These are phyloP conservation scores for Coenonympha arcania DNA, from an alignment of 2,888 invertebrate genomes.

Conservation along the genomic window DNA sequence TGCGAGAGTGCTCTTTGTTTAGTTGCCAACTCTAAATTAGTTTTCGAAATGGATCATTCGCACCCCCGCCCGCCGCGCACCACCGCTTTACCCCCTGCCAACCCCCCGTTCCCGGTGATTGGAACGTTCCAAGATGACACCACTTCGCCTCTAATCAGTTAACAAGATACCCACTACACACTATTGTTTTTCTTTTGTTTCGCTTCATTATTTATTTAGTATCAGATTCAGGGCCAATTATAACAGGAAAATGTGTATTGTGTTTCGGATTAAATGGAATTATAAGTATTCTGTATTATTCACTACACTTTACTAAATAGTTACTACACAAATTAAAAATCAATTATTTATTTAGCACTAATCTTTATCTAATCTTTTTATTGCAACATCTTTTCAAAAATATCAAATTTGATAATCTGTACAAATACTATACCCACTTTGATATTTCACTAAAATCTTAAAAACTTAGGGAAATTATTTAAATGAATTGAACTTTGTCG, in stretches of 20 bases:
- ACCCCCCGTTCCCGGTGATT: slow-evolving; percentile 60
- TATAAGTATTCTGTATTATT: no score
- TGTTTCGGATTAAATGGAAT: no score
- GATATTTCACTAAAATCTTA: neutral
- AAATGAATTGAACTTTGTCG: slow-evolving; percentile 9
- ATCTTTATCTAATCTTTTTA: no score
- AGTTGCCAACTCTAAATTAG: slow-evolving; percentile 76
- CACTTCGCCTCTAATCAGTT: slow-evolving; percentile 71
- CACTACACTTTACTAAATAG: no score
- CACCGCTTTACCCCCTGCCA: slow-evolving; percentile 41
- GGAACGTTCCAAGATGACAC: slow-evolving; percentile 74
- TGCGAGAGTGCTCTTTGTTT: slow-evolving; percentile 74
- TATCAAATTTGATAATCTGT: neutral
- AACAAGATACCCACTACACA: slow-evolving; percentile 65
- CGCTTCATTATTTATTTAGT: slow-evolving; percentile 2
- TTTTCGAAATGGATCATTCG: slow-evolving; percentile 75
- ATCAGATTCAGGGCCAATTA: neutral
- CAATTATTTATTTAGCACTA: no score
- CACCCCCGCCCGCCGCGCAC: slow-evolving; percentile 54
- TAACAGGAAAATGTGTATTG: neutral
- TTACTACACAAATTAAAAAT: no score
- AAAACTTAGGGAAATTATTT: slow-evolving; percentile 9
- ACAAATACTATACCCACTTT: slow-evolving; percentile 1
- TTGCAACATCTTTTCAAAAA: neutral
- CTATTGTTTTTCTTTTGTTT: slow-evolving; percentile 46